phyloP scores from a whole-genome alignment of 2,888 invertebrate genomes.

The Congeria kusceri region DNA sequence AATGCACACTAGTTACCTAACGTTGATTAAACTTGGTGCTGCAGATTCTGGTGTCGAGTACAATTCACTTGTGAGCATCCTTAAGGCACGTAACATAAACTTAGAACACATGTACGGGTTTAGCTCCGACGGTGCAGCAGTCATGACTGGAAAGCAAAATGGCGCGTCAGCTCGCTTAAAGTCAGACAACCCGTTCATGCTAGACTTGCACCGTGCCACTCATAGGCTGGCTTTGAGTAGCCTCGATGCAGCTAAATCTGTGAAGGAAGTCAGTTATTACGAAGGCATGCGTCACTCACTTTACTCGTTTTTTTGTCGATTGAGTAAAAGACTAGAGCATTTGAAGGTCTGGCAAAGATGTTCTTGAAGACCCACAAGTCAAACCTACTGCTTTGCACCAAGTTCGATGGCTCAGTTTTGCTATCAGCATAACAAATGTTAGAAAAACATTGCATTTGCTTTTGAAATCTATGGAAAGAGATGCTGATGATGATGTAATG shows the following conservation, averaged over 20 bases:
- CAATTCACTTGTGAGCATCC: slow-evolving; percentile 26
- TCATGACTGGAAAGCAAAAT: slow-evolving; percentile 25
- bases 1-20: slow-evolving; percentile 25
- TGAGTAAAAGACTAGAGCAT: slow-evolving; percentile 37
- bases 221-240: slow-evolving; percentile 39
- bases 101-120: slow-evolving; percentile 34
- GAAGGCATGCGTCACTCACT: slow-evolving; percentile 29
- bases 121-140: slow-evolving; percentile 44
- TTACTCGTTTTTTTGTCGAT: slow-evolving; percentile 28
- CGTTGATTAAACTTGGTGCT: slow-evolving; percentile 29
- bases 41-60: slow-evolving; percentile 31
- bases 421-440: slow-evolving; percentile 38
- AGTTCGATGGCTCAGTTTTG: slow-evolving; percentile 30
- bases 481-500: slow-evolving; percentile 36
- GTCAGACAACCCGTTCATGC: slow-evolving; percentile 35
- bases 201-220: slow-evolving; percentile 37
- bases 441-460: slow-evolving; percentile 16
- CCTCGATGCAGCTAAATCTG: slow-evolving; percentile 32
- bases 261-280: slow-evolving; percentile 33
- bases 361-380: slow-evolving; percentile 39
- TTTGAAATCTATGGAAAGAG: slow-evolving; percentile 37
- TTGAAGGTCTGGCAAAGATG: slow-evolving; percentile 39
- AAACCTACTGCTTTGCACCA: slow-evolving; percentile 30
- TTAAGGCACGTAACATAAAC: slow-evolving; percentile 36
- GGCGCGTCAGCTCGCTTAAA: too few species aligned